A percentile compares a stretch with the other conserved stretches of the same genome.
Evolutionary conservation across 2,888 invertebrate species (phyloP).

Genomic region (Caenorhabditis angaria): DNA sequence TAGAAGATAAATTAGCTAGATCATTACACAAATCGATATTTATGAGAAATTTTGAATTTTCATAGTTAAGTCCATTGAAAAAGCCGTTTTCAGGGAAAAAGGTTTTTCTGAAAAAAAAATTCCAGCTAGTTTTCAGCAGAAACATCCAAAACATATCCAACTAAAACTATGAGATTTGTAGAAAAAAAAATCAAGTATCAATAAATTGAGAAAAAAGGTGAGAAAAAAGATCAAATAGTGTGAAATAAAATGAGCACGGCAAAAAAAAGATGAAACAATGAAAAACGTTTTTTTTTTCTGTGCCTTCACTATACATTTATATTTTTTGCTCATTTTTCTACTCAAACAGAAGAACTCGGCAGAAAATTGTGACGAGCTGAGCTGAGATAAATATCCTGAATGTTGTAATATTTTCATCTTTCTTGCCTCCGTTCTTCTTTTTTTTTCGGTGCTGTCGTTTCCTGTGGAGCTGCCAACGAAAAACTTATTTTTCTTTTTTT

Average conservation of each 20-base stretch:
- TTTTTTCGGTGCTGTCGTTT: background rate
- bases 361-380: background rate
- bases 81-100: too few relatives aligned
- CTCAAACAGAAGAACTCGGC: background rate
- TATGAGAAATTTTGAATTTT: too few relatives aligned
- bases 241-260: background rate
- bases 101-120: too few relatives aligned
- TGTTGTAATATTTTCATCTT: conserved; percentile 4
- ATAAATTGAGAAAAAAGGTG: background rate
- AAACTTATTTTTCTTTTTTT: background rate
- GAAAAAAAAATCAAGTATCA: too few relatives aligned
- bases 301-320: too few relatives aligned
- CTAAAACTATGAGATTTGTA: too few relatives aligned
- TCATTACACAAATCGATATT: too few relatives aligned
- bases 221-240: background rate
- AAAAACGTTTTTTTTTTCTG: background rate
- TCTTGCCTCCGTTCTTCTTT: background rate
- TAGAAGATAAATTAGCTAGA: too few relatives aligned
- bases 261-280: background rate
- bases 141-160: too few relatives aligned
- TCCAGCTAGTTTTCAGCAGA: too few relatives aligned
- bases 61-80: too few relatives aligned
- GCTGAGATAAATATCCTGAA: conserved; percentile 4
- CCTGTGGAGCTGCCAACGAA: background rate
- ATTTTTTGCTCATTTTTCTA: background rate